phyloP scores from a whole-genome alignment of 2,113 vertebrate species.

The Abramis brama region DNA sequence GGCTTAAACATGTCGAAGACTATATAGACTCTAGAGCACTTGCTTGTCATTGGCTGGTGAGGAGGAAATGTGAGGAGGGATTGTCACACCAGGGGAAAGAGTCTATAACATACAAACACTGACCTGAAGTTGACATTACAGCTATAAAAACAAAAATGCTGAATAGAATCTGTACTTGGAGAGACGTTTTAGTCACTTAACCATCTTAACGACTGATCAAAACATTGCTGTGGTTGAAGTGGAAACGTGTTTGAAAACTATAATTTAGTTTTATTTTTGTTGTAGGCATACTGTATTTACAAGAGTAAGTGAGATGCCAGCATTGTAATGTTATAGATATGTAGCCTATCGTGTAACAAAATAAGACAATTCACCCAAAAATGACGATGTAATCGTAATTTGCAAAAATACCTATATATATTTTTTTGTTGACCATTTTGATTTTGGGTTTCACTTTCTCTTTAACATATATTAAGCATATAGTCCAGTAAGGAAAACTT shows the following conservation, averaged over 20 bases:
- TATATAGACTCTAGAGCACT: background rate
- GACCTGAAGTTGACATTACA: slow-evolving; percentile 38
- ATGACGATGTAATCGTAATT: background rate
- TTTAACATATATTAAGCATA: background rate
- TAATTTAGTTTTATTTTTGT: background rate
- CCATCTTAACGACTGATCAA: background rate
- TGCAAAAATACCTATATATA: background rate
- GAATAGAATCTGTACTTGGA: background rate
- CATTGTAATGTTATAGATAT: background rate
- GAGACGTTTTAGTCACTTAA: background rate
- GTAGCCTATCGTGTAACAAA: background rate
- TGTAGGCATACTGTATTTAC: no score
- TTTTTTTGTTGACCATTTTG: background rate
- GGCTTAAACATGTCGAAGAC: background rate
- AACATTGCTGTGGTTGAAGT: background rate
- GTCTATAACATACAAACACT: background rate
- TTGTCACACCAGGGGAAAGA: background rate
- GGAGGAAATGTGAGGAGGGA: background rate
- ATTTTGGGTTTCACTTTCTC: background rate
- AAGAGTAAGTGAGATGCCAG: background rate
- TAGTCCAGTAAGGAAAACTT: background rate
- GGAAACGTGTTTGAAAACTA: background rate
- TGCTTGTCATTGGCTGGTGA: slow-evolving; percentile 24
- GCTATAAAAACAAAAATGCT: slow-evolving; percentile 8
- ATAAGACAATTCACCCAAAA: background rate